A percentile compares a stretch with the other conserved stretches of the same genome.
These are phyloP conservation scores for Plebejus argus DNA, from an alignment of 2,888 invertebrate species.

Conservation along the genomic window DNA sequence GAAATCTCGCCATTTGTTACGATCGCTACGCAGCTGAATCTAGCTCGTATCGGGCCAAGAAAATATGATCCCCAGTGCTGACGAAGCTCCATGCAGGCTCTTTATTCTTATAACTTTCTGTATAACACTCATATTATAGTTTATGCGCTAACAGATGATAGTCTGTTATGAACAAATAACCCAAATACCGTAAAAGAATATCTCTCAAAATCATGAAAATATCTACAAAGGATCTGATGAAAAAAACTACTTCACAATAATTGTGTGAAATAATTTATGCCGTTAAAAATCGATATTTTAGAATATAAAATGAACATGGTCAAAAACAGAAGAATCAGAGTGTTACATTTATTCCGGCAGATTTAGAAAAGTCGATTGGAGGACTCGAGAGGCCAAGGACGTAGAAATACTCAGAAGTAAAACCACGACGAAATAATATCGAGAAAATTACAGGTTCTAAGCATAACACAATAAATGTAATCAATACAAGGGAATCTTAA, in stretches of 20 bases:
- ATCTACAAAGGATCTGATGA: too few species aligned
- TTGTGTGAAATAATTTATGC: too few species aligned
- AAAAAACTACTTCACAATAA: too few species aligned
- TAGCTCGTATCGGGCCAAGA: neutral
- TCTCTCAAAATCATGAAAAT: neutral
- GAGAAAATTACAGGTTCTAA: neutral
- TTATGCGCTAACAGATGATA: neutral
- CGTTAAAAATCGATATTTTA: neutral
- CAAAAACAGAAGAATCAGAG: neutral
- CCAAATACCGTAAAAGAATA: too few species aligned
- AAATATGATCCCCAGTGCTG: neutral
- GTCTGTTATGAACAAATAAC: too few species aligned
- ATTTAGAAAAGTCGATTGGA: neutral
- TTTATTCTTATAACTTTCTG: neutral
- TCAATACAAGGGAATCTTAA: too few species aligned
- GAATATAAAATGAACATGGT: neutral
- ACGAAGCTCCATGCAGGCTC: neutral
- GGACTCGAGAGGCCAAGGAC: neutral
- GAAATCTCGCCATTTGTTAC: conserved; percentile 44
- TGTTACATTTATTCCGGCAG: neutral
- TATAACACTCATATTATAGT: neutral
- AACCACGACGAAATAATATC: neutral
- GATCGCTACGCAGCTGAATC: conserved; percentile 33
- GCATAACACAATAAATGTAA: too few species aligned
- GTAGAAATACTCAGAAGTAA: neutral